These are phyloP conservation scores for Atherinomorus stipes DNA, from an alignment of 2,113 vertebrate species.

Conservation along the genomic window DNA sequence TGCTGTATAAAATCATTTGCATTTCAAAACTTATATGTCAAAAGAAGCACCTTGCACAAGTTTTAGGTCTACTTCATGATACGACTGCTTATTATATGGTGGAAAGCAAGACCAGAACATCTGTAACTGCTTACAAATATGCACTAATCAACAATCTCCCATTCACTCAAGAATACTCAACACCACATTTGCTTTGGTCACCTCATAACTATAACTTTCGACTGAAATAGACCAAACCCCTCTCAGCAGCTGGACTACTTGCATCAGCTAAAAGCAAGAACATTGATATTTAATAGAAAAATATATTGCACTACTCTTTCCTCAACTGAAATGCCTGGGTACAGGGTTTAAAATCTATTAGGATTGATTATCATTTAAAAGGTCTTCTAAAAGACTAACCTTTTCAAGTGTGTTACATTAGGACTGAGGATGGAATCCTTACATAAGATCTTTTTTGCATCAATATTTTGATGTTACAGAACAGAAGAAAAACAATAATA, in stretches of 20 bases:
- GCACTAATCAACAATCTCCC: conserved; percentile 31
- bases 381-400: conserved; percentile 56
- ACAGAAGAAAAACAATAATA: conserved; percentile 45
- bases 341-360: conserved; percentile 55
- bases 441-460: conserved; percentile 49
- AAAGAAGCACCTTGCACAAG: conserved; percentile 68
- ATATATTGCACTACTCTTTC: conserved; percentile 84
- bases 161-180: conserved; percentile 52
- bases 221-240: conserved; percentile 57
- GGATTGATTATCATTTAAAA: conserved; percentile 64
- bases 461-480: conserved; percentile 49
- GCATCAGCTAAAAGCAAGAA: conserved; percentile 69
- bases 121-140: conserved; percentile 46
- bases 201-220: conserved; percentile 45
- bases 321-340: conserved; percentile 71
- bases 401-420: conserved; percentile 66
- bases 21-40: conserved; percentile 58
- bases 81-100: conserved; percentile 61
- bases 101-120: conserved; percentile 56
- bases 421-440: conserved; percentile 58
- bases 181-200: conserved; percentile 69
- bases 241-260: conserved; percentile 63
- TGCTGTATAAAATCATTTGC: conserved; percentile 63
- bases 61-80: conserved; percentile 62
- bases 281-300: conserved; percentile 81